Conservation (phyloP, 2,888 invertebrate genomes). For the Morpho achilles region DNA sequence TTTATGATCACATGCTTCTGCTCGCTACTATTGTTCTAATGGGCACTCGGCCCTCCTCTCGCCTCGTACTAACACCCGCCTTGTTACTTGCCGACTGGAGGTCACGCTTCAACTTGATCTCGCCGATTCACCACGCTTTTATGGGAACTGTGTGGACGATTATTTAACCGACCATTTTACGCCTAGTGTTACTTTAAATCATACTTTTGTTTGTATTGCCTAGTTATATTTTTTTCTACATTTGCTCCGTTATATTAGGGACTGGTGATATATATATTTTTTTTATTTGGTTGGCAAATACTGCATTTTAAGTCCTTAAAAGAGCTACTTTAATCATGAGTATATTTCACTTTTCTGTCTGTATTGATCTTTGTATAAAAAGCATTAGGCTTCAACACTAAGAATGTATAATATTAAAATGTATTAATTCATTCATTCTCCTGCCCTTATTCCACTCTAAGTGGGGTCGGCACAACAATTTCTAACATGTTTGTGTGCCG, state of each 20-base stretch:
- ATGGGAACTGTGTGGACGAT: conserved; percentile 49
- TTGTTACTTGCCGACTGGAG: conserved; percentile 52
- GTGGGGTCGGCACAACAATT: too few relatives aligned
- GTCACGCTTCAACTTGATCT: conserved; percentile 64
- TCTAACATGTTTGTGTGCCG: too few relatives aligned
- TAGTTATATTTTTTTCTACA: not conserved
- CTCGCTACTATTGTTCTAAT: conserved; percentile 71
- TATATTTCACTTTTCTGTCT: too few relatives aligned
- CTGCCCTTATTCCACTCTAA: too few relatives aligned
- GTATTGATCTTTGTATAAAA: too few relatives aligned
- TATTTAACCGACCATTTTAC: conserved; percentile 40
- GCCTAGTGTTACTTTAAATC: conserved; percentile 34
- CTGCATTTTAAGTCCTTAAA: too few relatives aligned
- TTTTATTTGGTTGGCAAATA: too few relatives aligned
- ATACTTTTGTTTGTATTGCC: conserved; percentile 31
- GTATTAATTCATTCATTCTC: too few relatives aligned
- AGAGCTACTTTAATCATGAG: too few relatives aligned
- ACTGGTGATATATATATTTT: too few relatives aligned
- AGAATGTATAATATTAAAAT: too few relatives aligned
- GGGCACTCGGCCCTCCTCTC: conserved; percentile 48
- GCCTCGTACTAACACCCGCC: conserved; percentile 50
- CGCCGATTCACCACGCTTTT: conserved; percentile 57
- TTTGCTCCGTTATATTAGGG: not conserved
- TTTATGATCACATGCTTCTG: conserved; percentile 71
- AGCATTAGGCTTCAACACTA: too few relatives aligned